Evolutionary conservation across 1,140 invertebrate species (phyloP).

Genomic region (Drosophila kurseongensis): DNA sequence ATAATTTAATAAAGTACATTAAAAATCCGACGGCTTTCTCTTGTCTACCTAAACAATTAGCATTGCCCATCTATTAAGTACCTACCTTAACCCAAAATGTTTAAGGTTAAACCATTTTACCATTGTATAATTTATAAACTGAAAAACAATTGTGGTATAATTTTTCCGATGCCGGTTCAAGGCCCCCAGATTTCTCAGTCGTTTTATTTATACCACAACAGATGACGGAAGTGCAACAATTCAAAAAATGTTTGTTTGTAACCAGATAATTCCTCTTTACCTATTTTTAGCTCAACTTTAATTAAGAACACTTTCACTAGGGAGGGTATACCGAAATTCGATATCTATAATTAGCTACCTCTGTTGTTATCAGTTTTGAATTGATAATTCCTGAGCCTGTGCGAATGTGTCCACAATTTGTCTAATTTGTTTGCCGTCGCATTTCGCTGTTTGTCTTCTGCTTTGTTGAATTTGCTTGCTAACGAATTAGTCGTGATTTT

Average conservation of each 20-base stretch:
- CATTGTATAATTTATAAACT: neutral
- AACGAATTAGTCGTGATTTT: constrained; percentile 75
- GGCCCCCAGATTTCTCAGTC: constrained; percentile 5
- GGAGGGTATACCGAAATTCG: constrained; percentile 17
- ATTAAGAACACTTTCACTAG: neutral
- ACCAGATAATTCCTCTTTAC: constrained; percentile 1
- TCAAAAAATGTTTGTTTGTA: constrained; percentile 23
- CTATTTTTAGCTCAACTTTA: constrained; percentile 10
- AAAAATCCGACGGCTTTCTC: too few species aligned
- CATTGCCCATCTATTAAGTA: neutral
- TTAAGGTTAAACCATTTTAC: neutral
- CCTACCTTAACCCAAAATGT: neutral
- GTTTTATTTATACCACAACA: constrained; percentile 14
- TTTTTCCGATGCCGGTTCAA: neutral
- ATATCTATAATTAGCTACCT: neutral
- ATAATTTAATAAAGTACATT: too few species aligned
- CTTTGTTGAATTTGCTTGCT: constrained; percentile 70
- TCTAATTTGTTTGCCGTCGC: constrained; percentile 68
- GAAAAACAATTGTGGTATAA: neutral
- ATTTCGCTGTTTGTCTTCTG: constrained; percentile 62
- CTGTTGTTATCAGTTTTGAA: constrained; percentile 42
- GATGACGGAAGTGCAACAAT: constrained; percentile 16
- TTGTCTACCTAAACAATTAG: too few species aligned
- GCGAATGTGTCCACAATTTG: constrained; percentile 29
- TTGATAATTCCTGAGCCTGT: constrained; percentile 31